phyloP scores from a whole-genome alignment of 1,140 invertebrate species.

The Xylocopa sonorina region DNA sequence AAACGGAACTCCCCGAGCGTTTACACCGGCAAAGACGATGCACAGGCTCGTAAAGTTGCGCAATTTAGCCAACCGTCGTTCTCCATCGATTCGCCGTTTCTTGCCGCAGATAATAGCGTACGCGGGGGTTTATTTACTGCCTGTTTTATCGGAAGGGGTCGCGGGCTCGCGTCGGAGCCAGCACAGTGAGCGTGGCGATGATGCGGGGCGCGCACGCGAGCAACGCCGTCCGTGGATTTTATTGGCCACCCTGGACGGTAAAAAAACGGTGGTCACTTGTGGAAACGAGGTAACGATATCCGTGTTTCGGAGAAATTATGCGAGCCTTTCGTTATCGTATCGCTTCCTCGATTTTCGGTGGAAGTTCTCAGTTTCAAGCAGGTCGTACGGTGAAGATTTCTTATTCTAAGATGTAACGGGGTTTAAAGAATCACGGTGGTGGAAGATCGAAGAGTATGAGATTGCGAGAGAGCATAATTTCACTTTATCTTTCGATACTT shows the following conservation, averaged over 20 bases:
- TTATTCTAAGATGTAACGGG: no score
- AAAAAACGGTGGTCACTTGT: neutral
- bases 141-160: constrained; percentile 56
- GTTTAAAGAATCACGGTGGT: no score
- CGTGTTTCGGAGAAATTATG: constrained; percentile 56
- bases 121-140: constrained; percentile 59
- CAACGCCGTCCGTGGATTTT: constrained; percentile 42
- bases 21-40: neutral
- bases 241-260: constrained; percentile 34
- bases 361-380: no score
- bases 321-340: neutral
- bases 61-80: constrained; percentile 19
- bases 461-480: no score
- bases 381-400: no score
- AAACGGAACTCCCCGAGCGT: neutral
- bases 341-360: neutral
- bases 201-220: constrained; percentile 33
- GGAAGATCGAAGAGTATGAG: no score
- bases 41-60: neutral
- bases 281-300: neutral
- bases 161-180: constrained; percentile 15
- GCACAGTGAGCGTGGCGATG: constrained; percentile 39
- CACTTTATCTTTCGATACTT: no score
- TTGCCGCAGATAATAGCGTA: constrained; percentile 59
- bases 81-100: constrained; percentile 45